Base-by-base conservation (phyloP, 2,797 vertebrate genomes). In the Gymnoscopelus braueri region DNA sequence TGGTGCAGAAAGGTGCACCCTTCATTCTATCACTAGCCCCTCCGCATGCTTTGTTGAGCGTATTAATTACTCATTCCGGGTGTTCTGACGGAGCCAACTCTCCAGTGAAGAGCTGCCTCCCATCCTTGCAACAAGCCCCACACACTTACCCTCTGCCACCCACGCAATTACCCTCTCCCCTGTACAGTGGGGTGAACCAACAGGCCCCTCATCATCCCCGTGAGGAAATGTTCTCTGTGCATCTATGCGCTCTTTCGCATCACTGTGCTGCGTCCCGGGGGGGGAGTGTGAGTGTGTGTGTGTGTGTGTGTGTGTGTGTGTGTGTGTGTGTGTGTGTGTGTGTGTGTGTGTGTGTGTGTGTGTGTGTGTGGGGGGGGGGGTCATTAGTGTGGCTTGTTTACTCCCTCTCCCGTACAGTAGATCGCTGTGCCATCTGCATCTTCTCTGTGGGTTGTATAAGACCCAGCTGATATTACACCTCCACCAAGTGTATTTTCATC, bases 401-500 rank as follows among this genome's bases (percentile, higher is more conserved):
- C 69, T 83, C 76, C 76, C 83, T 84, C 80, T 84, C 79, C 75
- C 50, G 50, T n/a, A 15, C 81, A 63, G 79, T 81, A 73, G 79
- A 8, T 44, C 72, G 79, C 56, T 69, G 1, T 69, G 81, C 88
- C 87, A 88, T 89, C 89, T 90, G 89, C 44, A 71, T 56, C 78
- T 77, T 79, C 82, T 76, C 88, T 68, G 81, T 71, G 79, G 84
- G 82, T 86, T 85, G 82, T 84, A 83, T 79, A 80, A 85, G 79
- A 79, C 84, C 82, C 72, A 71, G 87, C 79, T 88, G 77, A 89
- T 78, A 80, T 47, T 65, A 89, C 87, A 90, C 87, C 85, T 88
- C 85, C 87, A 81, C 84, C 87, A 87, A 91, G 87, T 86, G 86
- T 88, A 86, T 80, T 88, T 80, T 88, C 78, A 9, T 15, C 8